Percentiles rank a stretch among this genome's conserved stretches.
These are phyloP conservation scores for Falco naumanni DNA, from an alignment of 2,797 vertebrate genomes.

Conservation along the genomic window DNA sequence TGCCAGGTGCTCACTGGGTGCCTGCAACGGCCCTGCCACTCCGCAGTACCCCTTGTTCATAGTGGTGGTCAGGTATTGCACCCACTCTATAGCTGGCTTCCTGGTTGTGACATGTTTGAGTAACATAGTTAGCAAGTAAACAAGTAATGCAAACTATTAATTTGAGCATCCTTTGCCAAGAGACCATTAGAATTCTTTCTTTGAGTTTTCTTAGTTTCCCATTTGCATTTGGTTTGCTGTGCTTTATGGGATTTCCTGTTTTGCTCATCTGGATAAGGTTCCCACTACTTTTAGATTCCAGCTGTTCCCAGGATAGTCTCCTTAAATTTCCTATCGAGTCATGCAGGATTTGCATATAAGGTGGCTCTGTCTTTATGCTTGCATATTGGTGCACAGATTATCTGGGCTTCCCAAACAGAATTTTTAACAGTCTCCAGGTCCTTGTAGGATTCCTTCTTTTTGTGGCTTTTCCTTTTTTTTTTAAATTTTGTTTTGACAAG, in stretches of 20 bases:
- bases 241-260: neutral
- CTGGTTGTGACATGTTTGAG: neutral
- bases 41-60: neutral
- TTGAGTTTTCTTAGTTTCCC: neutral
- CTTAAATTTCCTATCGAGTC: neutral
- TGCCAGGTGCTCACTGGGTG: neutral
- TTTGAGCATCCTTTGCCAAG: neutral
- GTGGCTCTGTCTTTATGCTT: neutral
- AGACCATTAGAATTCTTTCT: neutral
- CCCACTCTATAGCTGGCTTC: neutral
- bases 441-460: neutral
- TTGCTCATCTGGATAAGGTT: neutral
- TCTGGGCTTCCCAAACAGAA: neutral
- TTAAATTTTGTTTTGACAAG: neutral
- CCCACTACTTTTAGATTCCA: neutral
- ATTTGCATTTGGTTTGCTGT: neutral
- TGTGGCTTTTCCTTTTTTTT: neutral
- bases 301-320: neutral
- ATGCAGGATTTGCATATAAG: neutral
- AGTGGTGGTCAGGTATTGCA: accelerated
- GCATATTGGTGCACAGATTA: neutral
- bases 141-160: neutral
- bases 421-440: neutral
- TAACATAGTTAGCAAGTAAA: neutral
- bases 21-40: neutral